These are phyloP conservation scores for Pseudorhombus dupliciocellatus DNA, from an alignment of 2,113 vertebrate species.

Conservation along the genomic window DNA sequence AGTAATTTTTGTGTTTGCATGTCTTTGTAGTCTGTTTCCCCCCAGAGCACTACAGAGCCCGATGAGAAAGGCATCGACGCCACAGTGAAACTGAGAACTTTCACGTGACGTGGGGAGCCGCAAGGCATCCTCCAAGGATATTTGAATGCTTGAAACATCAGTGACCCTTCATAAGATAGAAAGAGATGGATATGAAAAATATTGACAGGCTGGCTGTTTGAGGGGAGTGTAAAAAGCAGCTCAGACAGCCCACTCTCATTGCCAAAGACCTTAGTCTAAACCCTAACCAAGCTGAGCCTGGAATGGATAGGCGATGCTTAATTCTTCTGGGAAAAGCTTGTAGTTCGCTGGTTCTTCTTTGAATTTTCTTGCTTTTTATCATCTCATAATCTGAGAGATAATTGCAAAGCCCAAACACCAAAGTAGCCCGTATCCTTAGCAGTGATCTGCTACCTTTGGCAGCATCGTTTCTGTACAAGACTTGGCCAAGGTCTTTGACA, in stretches of 20 bases:
- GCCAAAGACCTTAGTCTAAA: slow-evolving; percentile 69
- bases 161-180: slow-evolving; percentile 69
- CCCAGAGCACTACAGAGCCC: slow-evolving; percentile 51
- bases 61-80: slow-evolving; percentile 63
- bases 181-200: slow-evolving; percentile 69
- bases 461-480: slow-evolving; percentile 43
- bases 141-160: slow-evolving; percentile 65
- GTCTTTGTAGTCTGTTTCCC: slow-evolving; percentile 70
- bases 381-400: slow-evolving; percentile 37
- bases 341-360: slow-evolving; percentile 12
- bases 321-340: slow-evolving; percentile 33
- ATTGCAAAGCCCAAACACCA: slow-evolving; percentile 27
- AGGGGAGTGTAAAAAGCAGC: slow-evolving; percentile 50
- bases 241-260: slow-evolving; percentile 63
- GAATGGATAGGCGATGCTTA: slow-evolving; percentile 41
- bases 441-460: slow-evolving; percentile 48
- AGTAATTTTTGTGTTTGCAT: slow-evolving; percentile 72
- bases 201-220: slow-evolving; percentile 69
- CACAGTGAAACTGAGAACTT: slow-evolving; percentile 66
- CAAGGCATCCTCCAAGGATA: slow-evolving; percentile 69
- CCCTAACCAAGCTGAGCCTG: slow-evolving; percentile 51
- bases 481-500: slow-evolving; percentile 71
- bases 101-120: slow-evolving; percentile 66
- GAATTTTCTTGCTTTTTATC: slow-evolving; percentile 23
- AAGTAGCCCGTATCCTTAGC: slow-evolving; percentile 14